A percentile compares a stretch with the other conserved stretches of the same genome.
These are phyloP conservation scores for Noctuana brunneofusca DNA, from an alignment of 2,888 invertebrate genomes.

Conservation along the genomic window DNA sequence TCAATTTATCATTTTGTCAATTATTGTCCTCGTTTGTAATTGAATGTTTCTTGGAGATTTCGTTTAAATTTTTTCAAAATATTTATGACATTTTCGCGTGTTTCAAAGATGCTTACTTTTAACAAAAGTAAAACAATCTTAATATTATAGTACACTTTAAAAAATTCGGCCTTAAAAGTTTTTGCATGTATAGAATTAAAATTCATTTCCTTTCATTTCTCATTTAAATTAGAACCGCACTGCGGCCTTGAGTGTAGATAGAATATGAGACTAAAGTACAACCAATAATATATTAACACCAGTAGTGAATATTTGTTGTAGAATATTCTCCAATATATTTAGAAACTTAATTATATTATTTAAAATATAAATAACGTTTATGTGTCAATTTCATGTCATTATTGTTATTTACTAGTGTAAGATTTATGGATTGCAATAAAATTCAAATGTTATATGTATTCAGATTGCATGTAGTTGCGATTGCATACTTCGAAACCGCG, in stretches of 20 bases:
- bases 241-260: conserved; percentile 45
- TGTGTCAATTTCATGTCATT: conserved; percentile 65
- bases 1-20: conserved; percentile 27
- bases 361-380: conserved; percentile 42
- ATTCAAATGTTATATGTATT: conserved; percentile 22
- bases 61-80: too few species aligned
- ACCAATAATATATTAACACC: conserved; percentile 55
- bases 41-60: neutral
- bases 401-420: conserved; percentile 47
- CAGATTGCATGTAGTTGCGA: conserved; percentile 15
- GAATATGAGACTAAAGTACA: conserved; percentile 65
- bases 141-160: neutral
- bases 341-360: conserved; percentile 53
- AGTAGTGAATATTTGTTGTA: conserved; percentile 75
- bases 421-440: conserved; percentile 37
- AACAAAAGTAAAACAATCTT: neutral
- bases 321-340: conserved; percentile 63
- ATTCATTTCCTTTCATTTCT: conserved; percentile 21
- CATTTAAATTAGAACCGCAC: conserved; percentile 26
- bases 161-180: conserved; percentile 22
- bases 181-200: conserved; percentile 5
- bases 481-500: conserved; percentile 6
- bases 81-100: neutral
- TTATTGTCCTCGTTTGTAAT: conserved; percentile 4
- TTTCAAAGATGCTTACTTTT: neutral